Conservation (phyloP, 2,797 vertebrate genomes). For the Acrocephalus scirpaceus region DNA sequence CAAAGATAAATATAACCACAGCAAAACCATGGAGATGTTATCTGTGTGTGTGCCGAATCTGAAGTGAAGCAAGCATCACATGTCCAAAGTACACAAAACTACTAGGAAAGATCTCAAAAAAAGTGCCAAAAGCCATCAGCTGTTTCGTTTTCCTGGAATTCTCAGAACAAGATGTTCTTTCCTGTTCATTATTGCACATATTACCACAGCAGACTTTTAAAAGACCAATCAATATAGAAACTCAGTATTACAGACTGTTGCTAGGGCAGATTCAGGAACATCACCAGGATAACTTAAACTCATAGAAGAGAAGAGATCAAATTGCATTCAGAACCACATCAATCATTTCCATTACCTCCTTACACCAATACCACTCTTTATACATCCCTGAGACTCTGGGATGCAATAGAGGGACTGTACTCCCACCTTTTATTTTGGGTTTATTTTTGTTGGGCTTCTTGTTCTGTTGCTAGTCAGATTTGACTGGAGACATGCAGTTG, state of each 20-base stretch:
- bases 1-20: neutral
- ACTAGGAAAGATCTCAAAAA: neutral
- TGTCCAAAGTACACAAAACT: neutral
- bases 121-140: neutral
- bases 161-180: neutral
- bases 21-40: neutral
- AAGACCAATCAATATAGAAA: neutral
- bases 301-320: neutral
- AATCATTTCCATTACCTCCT: neutral
- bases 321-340: neutral
- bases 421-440: neutral
- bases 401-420: neutral
- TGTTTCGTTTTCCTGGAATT: neutral
- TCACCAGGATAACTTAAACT: neutral
- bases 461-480: neutral
- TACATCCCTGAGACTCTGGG: neutral
- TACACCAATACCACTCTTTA: neutral
- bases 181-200: neutral
- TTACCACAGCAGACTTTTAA: neutral
- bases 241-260: neutral
- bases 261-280: neutral
- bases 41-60: neutral
- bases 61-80: neutral
- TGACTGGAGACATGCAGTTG: neutral
- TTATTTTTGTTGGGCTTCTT: neutral